These are phyloP conservation scores for Antigone vipio DNA, from an alignment of 2,113 vertebrate genomes.

Conservation along the genomic window DNA sequence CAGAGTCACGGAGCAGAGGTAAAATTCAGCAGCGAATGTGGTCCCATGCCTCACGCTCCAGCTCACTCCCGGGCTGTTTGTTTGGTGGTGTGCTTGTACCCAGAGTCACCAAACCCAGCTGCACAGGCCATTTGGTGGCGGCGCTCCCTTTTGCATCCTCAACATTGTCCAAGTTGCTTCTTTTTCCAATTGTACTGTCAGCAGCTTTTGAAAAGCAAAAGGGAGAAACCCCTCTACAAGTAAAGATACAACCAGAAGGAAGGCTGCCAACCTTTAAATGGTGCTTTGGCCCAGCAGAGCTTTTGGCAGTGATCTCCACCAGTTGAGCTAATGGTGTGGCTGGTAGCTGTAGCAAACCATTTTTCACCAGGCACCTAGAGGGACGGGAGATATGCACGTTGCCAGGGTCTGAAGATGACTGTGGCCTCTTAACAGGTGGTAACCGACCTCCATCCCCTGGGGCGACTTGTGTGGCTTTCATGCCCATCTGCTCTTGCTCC, in stretches of 20 bases:
- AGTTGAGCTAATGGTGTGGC: not conserved
- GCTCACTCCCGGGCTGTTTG: not conserved
- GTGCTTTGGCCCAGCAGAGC: not conserved
- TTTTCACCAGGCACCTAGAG: not conserved
- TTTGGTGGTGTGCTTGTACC: not conserved
- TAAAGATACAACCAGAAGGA: not conserved
- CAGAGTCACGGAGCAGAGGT: not conserved
- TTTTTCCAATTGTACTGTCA: not conserved
- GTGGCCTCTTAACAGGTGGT: not conserved
- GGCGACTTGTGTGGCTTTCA: not conserved
- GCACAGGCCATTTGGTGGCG: not conserved
- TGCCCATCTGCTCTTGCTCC: not conserved
- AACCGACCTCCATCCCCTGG: not conserved
- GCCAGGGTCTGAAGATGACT: not conserved
- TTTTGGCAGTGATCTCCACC: not conserved
- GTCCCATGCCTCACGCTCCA: fast-evolving
- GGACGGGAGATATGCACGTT: not conserved
- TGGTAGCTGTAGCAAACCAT: not conserved
- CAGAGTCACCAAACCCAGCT: not conserved
- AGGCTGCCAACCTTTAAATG: not conserved
- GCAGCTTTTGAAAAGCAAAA: not conserved
- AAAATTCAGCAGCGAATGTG: not conserved
- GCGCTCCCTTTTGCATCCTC: not conserved
- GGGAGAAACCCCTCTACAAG: not conserved
- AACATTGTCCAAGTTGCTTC: not conserved